Evolutionary conservation across 2,888 invertebrate genomes (phyloP).

Genomic region (Salticus scenicus): DNA sequence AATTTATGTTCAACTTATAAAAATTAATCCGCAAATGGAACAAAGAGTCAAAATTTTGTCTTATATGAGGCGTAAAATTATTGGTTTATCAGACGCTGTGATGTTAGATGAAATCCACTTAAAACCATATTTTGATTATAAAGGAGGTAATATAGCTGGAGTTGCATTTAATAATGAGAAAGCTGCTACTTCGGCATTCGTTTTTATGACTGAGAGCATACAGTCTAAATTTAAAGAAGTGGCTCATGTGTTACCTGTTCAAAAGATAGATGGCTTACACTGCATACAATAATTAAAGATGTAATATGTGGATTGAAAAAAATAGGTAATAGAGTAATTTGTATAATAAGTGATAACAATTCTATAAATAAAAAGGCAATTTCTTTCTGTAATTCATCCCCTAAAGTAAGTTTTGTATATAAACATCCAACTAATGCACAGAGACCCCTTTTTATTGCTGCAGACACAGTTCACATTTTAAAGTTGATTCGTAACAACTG

Average conservation of each 20-base stretch:
- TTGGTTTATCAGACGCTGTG: background rate
- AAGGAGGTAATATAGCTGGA: slow-evolving; percentile 32
- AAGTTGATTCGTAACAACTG: background rate
- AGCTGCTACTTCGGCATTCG: slow-evolving; percentile 25
- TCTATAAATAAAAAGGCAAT: slow-evolving; percentile 4
- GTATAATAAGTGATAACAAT: slow-evolving; percentile 4
- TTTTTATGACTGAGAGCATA: slow-evolving; percentile 36
- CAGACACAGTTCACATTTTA: background rate
- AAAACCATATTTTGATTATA: slow-evolving; percentile 27
- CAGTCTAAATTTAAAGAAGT: slow-evolving; percentile 29
- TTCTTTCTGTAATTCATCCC: too few relatives aligned
- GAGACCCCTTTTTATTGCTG: background rate
- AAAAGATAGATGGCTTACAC: background rate
- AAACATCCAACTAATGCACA: background rate
- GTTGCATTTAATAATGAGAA: slow-evolving; percentile 1
- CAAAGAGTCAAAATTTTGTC: slow-evolving; percentile 7
- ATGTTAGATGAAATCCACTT: slow-evolving; percentile 39
- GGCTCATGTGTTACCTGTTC: background rate
- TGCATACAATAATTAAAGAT: background rate
- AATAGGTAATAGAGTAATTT: background rate
- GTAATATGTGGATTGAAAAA: background rate
- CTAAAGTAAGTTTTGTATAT: background rate
- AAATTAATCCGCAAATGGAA: background rate
- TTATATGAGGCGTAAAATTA: background rate
- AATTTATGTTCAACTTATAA: background rate